Evolutionary conservation across 2,797 vertebrate species (phyloP).

Genomic region (Peromyscus attwateri): DNA sequence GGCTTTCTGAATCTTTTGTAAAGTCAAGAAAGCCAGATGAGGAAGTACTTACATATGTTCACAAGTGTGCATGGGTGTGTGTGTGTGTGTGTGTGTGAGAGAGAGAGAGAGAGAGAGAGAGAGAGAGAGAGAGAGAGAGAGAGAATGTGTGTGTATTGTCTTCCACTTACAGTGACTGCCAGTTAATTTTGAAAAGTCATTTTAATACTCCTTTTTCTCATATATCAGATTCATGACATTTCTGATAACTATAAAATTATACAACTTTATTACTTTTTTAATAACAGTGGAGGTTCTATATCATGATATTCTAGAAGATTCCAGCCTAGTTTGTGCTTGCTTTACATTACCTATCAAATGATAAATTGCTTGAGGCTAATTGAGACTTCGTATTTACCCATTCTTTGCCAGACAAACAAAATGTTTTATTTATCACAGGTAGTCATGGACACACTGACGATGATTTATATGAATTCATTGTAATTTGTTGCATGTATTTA

Average conservation of each 20-base stretch:
- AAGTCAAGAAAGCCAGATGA: not conserved
- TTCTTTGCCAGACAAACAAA: slow-evolving; percentile 22
- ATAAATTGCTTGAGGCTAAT: slow-evolving; percentile 34
- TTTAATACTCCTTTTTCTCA: slow-evolving; percentile 29
- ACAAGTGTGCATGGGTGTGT: not conserved
- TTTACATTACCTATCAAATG: not conserved
- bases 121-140: too few relatives aligned
- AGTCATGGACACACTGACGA: not conserved
- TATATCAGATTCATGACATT: slow-evolving; percentile 10
- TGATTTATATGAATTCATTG: slow-evolving; percentile 28
- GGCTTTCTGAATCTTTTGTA: not conserved
- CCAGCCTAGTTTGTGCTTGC: slow-evolving; percentile 29
- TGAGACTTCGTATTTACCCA: not conserved
- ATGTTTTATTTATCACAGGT: not conserved
- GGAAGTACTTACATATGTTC: not conserved
- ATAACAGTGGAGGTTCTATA: not conserved
- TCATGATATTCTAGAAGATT: slow-evolving; percentile 6
- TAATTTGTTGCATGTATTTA: slow-evolving; percentile 56
- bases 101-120: too few relatives aligned
- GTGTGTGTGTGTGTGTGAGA: not conserved
- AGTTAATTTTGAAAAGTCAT: slow-evolving; percentile 54
- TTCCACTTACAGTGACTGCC: not conserved
- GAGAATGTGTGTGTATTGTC: not conserved
- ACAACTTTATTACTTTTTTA: slow-evolving; percentile 54
- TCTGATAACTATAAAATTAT: not conserved